A percentile compares a stretch with the other conserved stretches of the same genome.
Evolutionary conservation across 2,797 vertebrate species (phyloP).

Genomic region (Alauda arvensis): DNA sequence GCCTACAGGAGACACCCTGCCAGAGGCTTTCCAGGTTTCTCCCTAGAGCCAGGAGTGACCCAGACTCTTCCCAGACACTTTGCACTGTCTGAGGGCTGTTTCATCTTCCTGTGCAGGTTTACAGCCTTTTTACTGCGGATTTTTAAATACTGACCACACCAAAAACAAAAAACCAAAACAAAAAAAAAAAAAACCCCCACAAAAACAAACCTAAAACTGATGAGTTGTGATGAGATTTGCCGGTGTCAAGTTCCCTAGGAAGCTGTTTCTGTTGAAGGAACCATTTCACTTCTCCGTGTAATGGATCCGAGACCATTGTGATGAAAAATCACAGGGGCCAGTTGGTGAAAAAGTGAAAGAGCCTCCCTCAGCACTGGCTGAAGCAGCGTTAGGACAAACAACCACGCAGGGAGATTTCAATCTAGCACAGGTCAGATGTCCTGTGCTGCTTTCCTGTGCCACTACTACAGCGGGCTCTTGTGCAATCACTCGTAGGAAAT

Average conservation of each 20-base stretch:
- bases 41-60: background rate
- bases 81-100: background rate
- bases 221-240: background rate
- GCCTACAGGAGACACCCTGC: background rate
- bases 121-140: background rate
- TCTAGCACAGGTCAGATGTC: background rate
- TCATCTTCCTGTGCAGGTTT: background rate
- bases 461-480: background rate
- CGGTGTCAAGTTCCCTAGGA: background rate
- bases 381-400: slow-evolving; percentile 9
- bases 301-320: background rate
- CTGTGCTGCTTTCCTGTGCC: background rate
- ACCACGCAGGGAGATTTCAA: background rate
- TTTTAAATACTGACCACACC: background rate
- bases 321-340: background rate
- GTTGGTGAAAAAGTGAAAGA: background rate
- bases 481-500: background rate
- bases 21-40: background rate
- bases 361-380: background rate
- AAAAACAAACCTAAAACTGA: too few species aligned
- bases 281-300: background rate
- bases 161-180: background rate
- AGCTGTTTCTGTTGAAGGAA: background rate
- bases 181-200: background rate
- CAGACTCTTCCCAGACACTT: background rate